Evolutionary conservation across 1,140 invertebrate species (phyloP).

Genomic region (Teleopsis dalmanni): DNA sequence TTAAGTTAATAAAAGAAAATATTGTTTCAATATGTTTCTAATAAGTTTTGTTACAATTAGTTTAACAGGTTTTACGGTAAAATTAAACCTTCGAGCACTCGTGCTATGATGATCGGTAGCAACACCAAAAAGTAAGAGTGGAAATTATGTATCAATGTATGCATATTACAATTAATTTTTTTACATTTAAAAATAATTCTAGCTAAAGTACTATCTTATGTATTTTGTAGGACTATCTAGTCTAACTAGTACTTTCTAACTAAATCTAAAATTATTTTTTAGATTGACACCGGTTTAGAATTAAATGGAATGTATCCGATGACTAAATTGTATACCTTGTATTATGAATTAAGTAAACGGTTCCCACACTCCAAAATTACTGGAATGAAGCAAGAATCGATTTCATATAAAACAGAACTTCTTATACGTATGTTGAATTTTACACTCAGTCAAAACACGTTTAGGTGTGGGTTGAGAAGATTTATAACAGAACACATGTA

Average conservation of each 20-base stretch:
- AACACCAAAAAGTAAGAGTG: too few species aligned
- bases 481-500: slow-evolving; percentile 62
- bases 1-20: too few species aligned
- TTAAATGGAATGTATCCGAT: slow-evolving; percentile 68
- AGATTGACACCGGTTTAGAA: slow-evolving; percentile 59
- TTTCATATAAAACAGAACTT: slow-evolving; percentile 69
- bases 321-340: slow-evolving; percentile 63
- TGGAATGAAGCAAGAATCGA: slow-evolving; percentile 63
- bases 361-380: slow-evolving; percentile 63
- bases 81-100: too few species aligned
- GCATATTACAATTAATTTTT: not conserved
- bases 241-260: not conserved
- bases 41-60: too few species aligned
- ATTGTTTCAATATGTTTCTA: too few species aligned
- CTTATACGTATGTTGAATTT: slow-evolving; percentile 88
- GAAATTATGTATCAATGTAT: not conserved
- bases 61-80: too few species aligned
- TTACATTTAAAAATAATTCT: not conserved
- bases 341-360: slow-evolving; percentile 66
- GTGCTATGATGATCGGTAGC: too few species aligned
- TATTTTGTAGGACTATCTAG: not conserved
- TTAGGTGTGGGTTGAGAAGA: slow-evolving; percentile 64
- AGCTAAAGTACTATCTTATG: not conserved
- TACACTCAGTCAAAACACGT: slow-evolving; percentile 70
- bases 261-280: not conserved